Evolutionary conservation across 2,797 vertebrate genomes (phyloP), one percentile per base, ranked within the genome.

Genomic region (Carapus acus): DNA sequence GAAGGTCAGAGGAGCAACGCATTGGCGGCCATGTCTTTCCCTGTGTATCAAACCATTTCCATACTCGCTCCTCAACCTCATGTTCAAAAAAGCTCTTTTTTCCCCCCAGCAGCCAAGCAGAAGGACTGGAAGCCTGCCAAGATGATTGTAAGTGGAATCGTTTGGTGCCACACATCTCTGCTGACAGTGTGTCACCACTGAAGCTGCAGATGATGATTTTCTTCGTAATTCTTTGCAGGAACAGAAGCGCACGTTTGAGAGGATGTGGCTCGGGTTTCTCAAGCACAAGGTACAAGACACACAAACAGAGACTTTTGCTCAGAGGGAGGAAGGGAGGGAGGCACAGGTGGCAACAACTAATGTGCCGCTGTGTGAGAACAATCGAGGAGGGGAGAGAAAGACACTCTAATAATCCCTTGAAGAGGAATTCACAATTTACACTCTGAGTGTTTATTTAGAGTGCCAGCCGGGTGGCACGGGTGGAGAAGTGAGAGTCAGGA

Each of bases 211-310:
- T n/a, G n/a, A n/a, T n/a, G n/a, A n/a, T 20, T 15, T 53, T 57
- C 27, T 1, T 65, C 65, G 5, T 47, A 3, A n/a, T 49, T 56
- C 57, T 40, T 31, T 65, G 11, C 78, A 99, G 96, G 93, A 96
- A 31, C 96, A 98, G 73, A 92, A 65, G 52, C 89, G 87, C 6
- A 82, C 62, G 0, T 98, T 96, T 79, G 88, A 98, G 71, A 86
- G 71, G 47, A 91, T 95, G 90, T 99, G 96, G 96, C 88, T 98
- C 2, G 75, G 83, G 8, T 96, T 97, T 66, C 85, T 99, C 31
- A 94, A 94, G 72, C 79, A 94, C 70, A 91, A 92, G 90, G 96
- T 98, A 63, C 14, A 13, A 9, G 24, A 27, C 24, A 33, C 8
- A 33, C 12, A 7, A 33, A 33, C 31, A 33, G 3, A 7, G 3